Base-by-base conservation (phyloP, 2,888 invertebrate species). In the Thymelicus sylvestris region DNA sequence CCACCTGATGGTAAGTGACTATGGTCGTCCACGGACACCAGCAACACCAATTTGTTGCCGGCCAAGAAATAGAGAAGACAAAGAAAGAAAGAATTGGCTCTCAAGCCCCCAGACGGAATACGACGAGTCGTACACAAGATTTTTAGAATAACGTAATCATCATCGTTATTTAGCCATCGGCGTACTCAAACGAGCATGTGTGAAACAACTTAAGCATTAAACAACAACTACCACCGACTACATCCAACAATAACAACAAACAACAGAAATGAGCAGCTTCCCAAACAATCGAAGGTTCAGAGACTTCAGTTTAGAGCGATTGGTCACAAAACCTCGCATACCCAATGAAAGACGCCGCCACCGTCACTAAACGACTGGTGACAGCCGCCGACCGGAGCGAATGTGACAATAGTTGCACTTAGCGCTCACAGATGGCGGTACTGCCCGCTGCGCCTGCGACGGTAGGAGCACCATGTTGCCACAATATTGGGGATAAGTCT, bases 381-480 rank as follows among this genome's bases (percentile, higher is more conserved):
- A 90, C 69, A 65, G 44, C 10, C 12, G 86, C 89, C 90, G 90
- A 82, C 89, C 89, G 91, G 84, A 83, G 81, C 93, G 83, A 93
- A 93, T 93, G 80, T 74, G 71, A 92, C 91, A 92, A 93, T 87
- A 85, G 87, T 92, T 89, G 90, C 83, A 91, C 87, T 93, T 92
- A 92, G 88, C 82, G 84, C 85, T 80, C 83, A 89, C 84, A 93
- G 92, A 93, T 92, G 92, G 92, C 92, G 92, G 92, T 93, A 91
- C 87, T 85, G 82, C 91, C 89, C 84, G 92, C 92, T 91, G 92
- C 81, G 91, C 78, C 48, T 59, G 69, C 69, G 57, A 31, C 7
- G 50, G 2, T 38, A 57, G 15, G 57, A 0, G 19, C 0, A 24
- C 55, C 24, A 19, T 13, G 10, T 47, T 59, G 15, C 3, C 19